Evolutionary conservation across 2,797 vertebrate species (phyloP).

Genomic region (Gymnothorax reevesii): DNA sequence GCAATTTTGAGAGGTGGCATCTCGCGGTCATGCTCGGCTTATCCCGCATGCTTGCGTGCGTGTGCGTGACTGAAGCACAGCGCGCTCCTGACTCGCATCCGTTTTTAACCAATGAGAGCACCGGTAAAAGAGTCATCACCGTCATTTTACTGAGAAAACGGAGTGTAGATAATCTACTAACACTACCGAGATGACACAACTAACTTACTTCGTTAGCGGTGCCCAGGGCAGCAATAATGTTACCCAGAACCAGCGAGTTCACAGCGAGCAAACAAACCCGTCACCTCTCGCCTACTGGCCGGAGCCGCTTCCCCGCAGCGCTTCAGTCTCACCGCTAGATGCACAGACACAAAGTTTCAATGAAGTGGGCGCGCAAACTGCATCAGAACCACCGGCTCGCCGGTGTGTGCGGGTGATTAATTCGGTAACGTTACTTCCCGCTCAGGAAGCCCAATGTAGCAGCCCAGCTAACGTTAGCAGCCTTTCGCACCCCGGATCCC

Average conservation of each 20-base stretch:
- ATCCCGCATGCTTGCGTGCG: background rate
- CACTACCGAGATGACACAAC: background rate
- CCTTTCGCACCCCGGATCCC: constrained; percentile 29
- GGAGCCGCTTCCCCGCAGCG: background rate
- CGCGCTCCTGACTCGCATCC: background rate
- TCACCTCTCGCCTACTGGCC: background rate
- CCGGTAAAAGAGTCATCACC: background rate
- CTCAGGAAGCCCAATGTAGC: background rate
- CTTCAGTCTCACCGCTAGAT: background rate
- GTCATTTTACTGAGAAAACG: background rate
- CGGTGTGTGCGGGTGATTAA: background rate
- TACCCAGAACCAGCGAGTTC: background rate
- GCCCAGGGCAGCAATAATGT: background rate
- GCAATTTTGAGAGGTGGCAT: background rate
- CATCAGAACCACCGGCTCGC: background rate
- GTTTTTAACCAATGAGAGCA: background rate
- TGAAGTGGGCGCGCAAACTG: background rate
- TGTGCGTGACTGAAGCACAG: background rate
- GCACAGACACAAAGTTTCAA: background rate
- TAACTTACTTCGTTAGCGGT: background rate
- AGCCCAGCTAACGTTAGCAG: constrained; percentile 32
- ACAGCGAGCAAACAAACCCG: background rate
- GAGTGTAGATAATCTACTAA: too few species aligned
- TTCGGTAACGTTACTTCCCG: constrained; percentile 4
- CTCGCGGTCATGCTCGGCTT: background rate